A percentile compares a stretch with the other conserved stretches of the same genome.
phyloP scores from a whole-genome alignment of 2,113 vertebrate genomes.

The Rallus limicola region DNA sequence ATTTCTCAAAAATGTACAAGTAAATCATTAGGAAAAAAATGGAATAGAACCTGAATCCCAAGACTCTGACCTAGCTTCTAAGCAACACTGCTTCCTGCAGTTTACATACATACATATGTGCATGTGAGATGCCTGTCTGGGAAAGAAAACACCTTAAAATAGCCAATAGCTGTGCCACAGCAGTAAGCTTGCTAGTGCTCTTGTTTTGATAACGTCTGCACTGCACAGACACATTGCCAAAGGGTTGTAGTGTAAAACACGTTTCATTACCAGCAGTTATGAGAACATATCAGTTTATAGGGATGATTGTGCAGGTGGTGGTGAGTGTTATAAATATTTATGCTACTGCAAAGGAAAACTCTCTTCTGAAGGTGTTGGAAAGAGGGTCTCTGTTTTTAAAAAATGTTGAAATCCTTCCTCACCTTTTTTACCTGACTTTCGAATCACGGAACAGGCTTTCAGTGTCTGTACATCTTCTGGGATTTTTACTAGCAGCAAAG shows the following conservation, averaged over 20 bases:
- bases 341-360: conserved; percentile 62
- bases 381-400: conserved; percentile 59
- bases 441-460: conserved; percentile 59
- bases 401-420: conserved; percentile 50
- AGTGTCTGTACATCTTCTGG: conserved; percentile 40
- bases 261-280: conserved; percentile 45
- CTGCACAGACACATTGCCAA: conserved; percentile 26
- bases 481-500: conserved; percentile 42
- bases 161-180: not conserved
- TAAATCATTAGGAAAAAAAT: not conserved
- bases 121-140: not conserved
- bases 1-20: not conserved
- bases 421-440: conserved; percentile 58
- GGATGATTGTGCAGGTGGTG: conserved; percentile 65
- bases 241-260: not conserved
- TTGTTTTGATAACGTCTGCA: conserved; percentile 62
- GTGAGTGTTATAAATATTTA: conserved; percentile 67
- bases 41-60: not conserved
- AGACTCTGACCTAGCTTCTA: not conserved
- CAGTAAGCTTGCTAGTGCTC: not conserved
- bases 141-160: conserved; percentile 33
- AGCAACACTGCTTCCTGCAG: not conserved
- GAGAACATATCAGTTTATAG: conserved; percentile 68
- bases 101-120: not conserved
- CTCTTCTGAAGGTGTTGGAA: conserved; percentile 49